These are phyloP conservation scores for Ellobius talpinus DNA, from an alignment of 2,113 vertebrate genomes.

Conservation along the genomic window DNA sequence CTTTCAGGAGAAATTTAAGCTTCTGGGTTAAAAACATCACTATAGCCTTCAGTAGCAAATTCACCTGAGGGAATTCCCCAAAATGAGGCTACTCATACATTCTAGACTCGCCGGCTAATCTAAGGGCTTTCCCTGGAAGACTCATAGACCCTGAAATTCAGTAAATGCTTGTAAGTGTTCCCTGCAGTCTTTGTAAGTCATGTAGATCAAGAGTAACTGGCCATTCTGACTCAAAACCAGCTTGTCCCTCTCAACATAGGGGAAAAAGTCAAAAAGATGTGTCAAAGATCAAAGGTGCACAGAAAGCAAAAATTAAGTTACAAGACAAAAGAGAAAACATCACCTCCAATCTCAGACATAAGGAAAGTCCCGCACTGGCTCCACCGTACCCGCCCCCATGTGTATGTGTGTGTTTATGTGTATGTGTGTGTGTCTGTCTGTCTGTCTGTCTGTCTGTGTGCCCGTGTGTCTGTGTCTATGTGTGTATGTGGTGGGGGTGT, in stretches of 20 bases:
- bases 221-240: neutral
- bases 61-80: neutral
- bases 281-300: neutral
- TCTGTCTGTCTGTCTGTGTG: neutral
- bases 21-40: constrained; percentile 33
- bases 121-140: constrained; percentile 30
- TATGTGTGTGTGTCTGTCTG: neutral
- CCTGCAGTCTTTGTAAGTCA: constrained; percentile 22
- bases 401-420: too few species aligned
- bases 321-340: constrained; percentile 36
- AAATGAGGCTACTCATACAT: neutral
- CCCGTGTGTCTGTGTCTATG: neutral
- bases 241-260: neutral
- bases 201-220: neutral
- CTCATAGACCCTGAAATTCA: constrained; percentile 19
- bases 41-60: constrained; percentile 50
- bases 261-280: neutral
- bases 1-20: constrained; percentile 24
- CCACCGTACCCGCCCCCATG: too few species aligned
- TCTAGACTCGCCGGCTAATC: neutral
- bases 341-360: neutral
- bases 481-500: neutral
- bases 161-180: constrained; percentile 7
- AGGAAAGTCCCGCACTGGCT: neutral
- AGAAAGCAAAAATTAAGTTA: constrained; percentile 19